A percentile compares a stretch with the other conserved stretches of the same genome.
Evolutionary conservation across 2,113 vertebrate species (phyloP).

Genomic region (Paedocypris sp.): DNA sequence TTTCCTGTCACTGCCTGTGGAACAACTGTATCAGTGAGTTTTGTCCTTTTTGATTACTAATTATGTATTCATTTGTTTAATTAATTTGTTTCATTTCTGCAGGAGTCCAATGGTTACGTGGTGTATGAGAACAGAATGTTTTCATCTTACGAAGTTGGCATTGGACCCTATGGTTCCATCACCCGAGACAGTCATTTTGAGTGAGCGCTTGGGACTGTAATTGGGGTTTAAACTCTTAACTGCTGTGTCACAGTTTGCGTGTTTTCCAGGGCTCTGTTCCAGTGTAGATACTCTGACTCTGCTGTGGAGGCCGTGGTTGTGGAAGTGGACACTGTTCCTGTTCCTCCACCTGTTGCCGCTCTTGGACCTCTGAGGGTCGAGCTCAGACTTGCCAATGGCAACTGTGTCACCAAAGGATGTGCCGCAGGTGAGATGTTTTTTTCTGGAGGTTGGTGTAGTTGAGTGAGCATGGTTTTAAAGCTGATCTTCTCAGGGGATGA

Average conservation of each 20-base stretch:
- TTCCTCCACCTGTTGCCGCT: constrained; percentile 45
- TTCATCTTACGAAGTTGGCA: constrained; percentile 50
- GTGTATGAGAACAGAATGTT: constrained; percentile 57
- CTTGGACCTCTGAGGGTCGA: constrained; percentile 41
- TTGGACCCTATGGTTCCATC: constrained; percentile 53
- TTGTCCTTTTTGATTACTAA: neutral
- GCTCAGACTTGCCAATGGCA: constrained; percentile 49
- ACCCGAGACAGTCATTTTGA: constrained; percentile 62
- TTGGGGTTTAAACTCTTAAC: neutral
- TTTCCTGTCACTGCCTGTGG: constrained; percentile 58
- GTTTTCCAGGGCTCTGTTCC: constrained; percentile 48
- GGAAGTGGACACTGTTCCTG: constrained; percentile 36
- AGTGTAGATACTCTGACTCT: constrained; percentile 48
- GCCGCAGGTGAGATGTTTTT: constrained; percentile 34
- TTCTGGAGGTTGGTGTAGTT: neutral
- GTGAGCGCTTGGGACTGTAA: constrained; percentile 34
- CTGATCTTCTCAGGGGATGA: neutral
- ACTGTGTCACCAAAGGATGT: constrained; percentile 47
- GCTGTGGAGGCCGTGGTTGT: constrained; percentile 38
- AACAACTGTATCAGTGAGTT: constrained; percentile 40
- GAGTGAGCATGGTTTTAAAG: neutral
- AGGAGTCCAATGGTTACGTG: constrained; percentile 44
- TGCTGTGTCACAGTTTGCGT: neutral
- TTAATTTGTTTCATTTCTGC: neutral
- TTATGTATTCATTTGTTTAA: no score